A percentile compares a stretch with the other conserved stretches of the same genome.
These are phyloP conservation scores for Andinoacara biseriatus DNA, from an alignment of 2,113 vertebrate genomes.

Conservation along the genomic window DNA sequence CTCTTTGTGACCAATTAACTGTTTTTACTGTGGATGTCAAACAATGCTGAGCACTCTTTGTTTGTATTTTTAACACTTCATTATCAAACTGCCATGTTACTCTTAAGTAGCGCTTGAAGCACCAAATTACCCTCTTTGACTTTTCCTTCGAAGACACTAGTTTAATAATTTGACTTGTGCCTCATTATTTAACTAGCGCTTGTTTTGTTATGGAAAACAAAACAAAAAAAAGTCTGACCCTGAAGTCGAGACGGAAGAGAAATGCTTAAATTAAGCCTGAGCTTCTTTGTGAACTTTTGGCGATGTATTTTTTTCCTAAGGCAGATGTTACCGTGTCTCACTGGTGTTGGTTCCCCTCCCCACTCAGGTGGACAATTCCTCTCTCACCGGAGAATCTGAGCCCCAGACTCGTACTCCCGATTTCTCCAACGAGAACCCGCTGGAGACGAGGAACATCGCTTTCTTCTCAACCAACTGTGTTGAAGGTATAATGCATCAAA, in stretches of 20 bases:
- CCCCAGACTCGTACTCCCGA: conserved; percentile 93
- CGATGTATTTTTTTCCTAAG: not conserved
- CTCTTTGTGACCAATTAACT: not conserved
- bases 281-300: not conserved
- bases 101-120: not conserved
- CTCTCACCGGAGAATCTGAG: conserved; percentile 93
- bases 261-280: not conserved
- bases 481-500: conserved; percentile 83
- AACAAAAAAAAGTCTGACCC: not conserved
- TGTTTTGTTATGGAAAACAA: not conserved
- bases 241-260: not conserved
- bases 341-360: not conserved
- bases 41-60: not conserved
- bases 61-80: not conserved
- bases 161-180: conserved; percentile 5
- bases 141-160: not conserved
- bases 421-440: conserved; percentile 92
- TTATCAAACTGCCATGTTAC: not conserved
- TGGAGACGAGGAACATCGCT: conserved; percentile 94
- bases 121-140: not conserved
- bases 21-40: conserved; percentile 4
- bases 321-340: not conserved
- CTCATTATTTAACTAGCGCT: not conserved
- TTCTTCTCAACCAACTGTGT: conserved; percentile 99
- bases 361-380: conserved; percentile 92